Conservation (phyloP, 1,140 invertebrate genomes). For the Melipona quadrifasciata region DNA sequence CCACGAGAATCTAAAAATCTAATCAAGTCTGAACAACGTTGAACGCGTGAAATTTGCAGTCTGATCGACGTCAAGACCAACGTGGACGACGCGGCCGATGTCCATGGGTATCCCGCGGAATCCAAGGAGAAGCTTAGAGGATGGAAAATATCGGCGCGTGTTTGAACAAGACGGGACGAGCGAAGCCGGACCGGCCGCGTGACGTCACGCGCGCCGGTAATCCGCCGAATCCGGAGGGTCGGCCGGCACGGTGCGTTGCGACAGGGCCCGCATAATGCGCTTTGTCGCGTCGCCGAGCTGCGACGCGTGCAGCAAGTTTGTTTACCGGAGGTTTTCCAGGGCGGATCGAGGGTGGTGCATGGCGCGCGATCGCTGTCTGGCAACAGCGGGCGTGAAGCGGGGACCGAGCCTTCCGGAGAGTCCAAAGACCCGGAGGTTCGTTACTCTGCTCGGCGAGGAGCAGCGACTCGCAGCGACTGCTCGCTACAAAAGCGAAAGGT, state of each 20-base stretch:
- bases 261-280: background rate
- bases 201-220: slow-evolving; percentile 40
- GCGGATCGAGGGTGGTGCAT: background rate
- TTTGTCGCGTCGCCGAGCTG: background rate
- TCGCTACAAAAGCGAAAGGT: background rate
- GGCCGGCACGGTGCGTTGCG: no score
- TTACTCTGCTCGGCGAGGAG: slow-evolving; percentile 34
- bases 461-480: slow-evolving; percentile 12
- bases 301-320: slow-evolving; percentile 21
- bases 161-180: background rate
- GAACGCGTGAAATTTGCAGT: no score
- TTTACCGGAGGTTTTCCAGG: slow-evolving; percentile 25
- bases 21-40: no score
- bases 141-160: background rate
- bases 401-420: background rate
- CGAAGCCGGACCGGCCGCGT: slow-evolving; percentile 9
- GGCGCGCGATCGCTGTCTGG: background rate
- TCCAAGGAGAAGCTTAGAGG: background rate
- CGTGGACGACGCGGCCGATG: background rate
- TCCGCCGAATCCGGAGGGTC: slow-evolving; percentile 26
- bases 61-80: background rate
- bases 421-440: slow-evolving; percentile 48
- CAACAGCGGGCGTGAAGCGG: background rate
- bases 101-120: background rate
- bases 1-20: no score